Evolutionary conservation across 1,140 invertebrate species (phyloP).

Genomic region (Lepidurus apus): DNA sequence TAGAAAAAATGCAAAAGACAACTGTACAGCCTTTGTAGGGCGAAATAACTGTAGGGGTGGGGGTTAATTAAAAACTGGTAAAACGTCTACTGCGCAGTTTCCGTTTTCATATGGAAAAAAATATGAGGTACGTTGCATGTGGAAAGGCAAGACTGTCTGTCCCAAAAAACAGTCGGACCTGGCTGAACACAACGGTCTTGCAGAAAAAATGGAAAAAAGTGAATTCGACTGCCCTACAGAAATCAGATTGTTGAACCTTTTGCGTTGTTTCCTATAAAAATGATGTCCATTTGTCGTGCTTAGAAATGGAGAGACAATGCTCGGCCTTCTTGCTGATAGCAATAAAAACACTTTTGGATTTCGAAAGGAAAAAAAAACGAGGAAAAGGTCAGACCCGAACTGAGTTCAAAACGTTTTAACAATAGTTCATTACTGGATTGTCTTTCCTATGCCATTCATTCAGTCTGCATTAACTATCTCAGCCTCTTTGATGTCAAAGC

Average conservation of each 20-base stretch:
- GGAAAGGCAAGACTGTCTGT: conserved; percentile 18
- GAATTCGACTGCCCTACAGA: neutral
- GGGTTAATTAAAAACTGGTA: neutral
- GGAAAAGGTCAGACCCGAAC: neutral
- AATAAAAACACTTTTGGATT: too few species aligned
- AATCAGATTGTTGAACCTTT: too few species aligned
- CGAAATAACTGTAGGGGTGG: neutral
- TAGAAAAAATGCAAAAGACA: neutral
- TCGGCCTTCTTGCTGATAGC: too few species aligned
- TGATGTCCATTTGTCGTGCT: too few species aligned
- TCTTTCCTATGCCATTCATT: conserved; percentile 1
- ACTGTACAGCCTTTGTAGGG: conserved; percentile 10
- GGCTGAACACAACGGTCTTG: conserved; percentile 17
- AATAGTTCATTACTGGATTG: neutral
- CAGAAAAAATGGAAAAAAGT: neutral
- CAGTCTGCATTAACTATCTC: neutral
- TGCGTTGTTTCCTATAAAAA: too few species aligned
- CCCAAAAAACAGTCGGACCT: conserved; percentile 17
- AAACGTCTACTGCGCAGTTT: neutral
- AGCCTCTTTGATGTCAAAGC: conserved; percentile 21
- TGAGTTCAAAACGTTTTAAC: neutral
- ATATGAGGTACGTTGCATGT: conserved; percentile 17
- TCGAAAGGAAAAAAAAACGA: neutral
- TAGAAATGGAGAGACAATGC: too few species aligned
- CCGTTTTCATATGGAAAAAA: neutral